Evolutionary conservation across 2,888 invertebrate genomes (phyloP), one percentile per base, ranked within the genome.

Genomic region (Coenonympha glycerion): DNA sequence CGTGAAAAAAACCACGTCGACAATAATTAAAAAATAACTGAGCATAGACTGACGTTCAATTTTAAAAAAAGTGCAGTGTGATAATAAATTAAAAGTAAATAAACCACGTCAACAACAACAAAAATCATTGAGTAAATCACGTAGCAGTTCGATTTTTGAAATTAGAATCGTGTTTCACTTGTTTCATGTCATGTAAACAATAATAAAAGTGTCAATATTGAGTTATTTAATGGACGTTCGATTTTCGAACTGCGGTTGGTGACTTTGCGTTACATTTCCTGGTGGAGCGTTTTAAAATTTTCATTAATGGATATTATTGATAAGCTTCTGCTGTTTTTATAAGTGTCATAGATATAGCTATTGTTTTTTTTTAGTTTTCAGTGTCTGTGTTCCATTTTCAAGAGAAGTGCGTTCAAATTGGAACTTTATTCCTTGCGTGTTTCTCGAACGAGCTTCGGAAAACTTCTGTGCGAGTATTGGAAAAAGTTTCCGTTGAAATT

Each of bases 101-200:
- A 55, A 63, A 60, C 57, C 55, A 37, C 48, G 51, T 52, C 34
- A 52, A 42, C 31, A 47, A 28, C 41, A 51, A 53, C 39, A 11
- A 6, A 19, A 36, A 24, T 13, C 6, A 39, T 22, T 13, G 15
- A 39, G 40, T 49, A 5, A 15, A 15, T 5, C 26, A 11, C 34
- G 41, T 42, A 31, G 9, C 11, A 22, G 44, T 24, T 33, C 40
- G 16, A 24, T 16, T 48, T 40, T 33, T 18, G 8, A 33, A 40
- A 31, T 11, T 33, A 8, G 3, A 18, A 41, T 16, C 18, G 6
- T 41, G 28, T 40, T 40, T 18, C n/a, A 24, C 9, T 9, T 39
- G 36, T 36, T 6, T 2, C 8, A 24, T 24, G 34, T 34, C n/a
- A 16, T 18, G 18, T 19, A 34, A 34, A 39, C 15, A 21, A 13